phyloP scores from a whole-genome alignment of 2,888 invertebrate species.

The Epistrophella euchroma region DNA sequence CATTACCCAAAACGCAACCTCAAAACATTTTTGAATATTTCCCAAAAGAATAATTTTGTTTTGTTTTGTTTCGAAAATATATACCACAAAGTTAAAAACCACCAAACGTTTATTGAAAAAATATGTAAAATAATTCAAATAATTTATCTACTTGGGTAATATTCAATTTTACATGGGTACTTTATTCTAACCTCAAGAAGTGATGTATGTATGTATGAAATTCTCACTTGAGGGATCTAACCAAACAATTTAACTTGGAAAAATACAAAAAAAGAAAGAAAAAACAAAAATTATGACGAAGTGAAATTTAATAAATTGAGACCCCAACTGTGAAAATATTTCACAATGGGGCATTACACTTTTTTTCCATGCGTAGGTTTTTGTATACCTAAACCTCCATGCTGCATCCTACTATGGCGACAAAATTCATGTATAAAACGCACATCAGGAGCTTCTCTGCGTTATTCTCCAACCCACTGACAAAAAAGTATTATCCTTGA shows the following conservation, averaged over 20 bases:
- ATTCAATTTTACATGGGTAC: slow-evolving; percentile 68
- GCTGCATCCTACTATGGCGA: slow-evolving; percentile 33
- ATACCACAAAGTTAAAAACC: slow-evolving; percentile 4
- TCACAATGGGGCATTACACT: slow-evolving; percentile 72
- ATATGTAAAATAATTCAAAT: slow-evolving; percentile 67
- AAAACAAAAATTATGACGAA: slow-evolving; percentile 52
- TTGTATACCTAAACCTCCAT: neutral
- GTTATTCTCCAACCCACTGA: neutral
- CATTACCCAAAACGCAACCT: slow-evolving; percentile 8
- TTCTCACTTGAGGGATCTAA: slow-evolving; percentile 34
- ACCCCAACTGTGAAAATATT: slow-evolving; percentile 72
- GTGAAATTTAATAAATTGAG: slow-evolving; percentile 72
- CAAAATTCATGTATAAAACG: slow-evolving; percentile 4
- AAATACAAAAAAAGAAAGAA: neutral
- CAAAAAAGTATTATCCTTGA: slow-evolving; percentile 50
- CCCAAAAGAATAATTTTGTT: slow-evolving; percentile 26
- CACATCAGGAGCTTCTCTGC: slow-evolving; percentile 7
- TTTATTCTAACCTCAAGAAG: slow-evolving; percentile 17
- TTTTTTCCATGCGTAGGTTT: slow-evolving; percentile 31
- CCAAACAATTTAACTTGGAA: slow-evolving; percentile 1
- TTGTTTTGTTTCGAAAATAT: neutral
- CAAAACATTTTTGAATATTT: slow-evolving; percentile 4
- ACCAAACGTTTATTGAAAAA: slow-evolving; percentile 61
- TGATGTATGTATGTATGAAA: neutral
- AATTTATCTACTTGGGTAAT: slow-evolving; percentile 22